These are phyloP conservation scores for Seriola aureovittata DNA, from an alignment of 2,113 vertebrate species.

Conservation along the genomic window DNA sequence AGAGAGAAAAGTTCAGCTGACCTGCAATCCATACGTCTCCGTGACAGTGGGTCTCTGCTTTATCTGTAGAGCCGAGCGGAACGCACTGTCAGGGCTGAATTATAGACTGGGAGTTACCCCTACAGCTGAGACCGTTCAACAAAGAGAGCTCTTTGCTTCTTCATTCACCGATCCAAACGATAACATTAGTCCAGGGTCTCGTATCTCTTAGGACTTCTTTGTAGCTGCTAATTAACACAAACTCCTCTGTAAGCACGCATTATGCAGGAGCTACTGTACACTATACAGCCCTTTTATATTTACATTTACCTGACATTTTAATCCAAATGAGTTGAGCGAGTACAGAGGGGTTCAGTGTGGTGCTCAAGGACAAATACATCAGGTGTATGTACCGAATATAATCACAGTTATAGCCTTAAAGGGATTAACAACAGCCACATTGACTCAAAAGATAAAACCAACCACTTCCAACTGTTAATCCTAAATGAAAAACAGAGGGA, in stretches of 20 bases:
- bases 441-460: constrained; percentile 6
- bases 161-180: not conserved
- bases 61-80: constrained; percentile 62
- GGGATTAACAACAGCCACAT: constrained; percentile 4
- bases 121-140: constrained; percentile 33
- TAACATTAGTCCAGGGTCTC: not conserved
- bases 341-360: not conserved
- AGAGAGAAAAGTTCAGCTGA: constrained; percentile 74
- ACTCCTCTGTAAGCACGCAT: not conserved
- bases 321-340: not conserved
- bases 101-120: constrained; percentile 50
- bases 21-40: constrained; percentile 74
- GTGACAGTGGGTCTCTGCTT: constrained; percentile 56
- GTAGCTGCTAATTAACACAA: constrained; percentile 7
- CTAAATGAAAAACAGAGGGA: not conserved
- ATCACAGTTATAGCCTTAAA: constrained; percentile 22
- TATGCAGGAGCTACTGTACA: not conserved
- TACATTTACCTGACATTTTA: constrained; percentile 25
- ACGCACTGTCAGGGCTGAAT: constrained; percentile 58
- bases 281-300: not conserved
- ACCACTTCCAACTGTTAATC: constrained; percentile 2
- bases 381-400: constrained; percentile 12
- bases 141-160: constrained; percentile 25
- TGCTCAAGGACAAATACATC: constrained; percentile 11
- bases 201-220: not conserved